Evolutionary conservation across 2,113 vertebrate species (phyloP), one percentile per base, ranked within the genome.

Genomic region (Galeopterus variegatus): DNA sequence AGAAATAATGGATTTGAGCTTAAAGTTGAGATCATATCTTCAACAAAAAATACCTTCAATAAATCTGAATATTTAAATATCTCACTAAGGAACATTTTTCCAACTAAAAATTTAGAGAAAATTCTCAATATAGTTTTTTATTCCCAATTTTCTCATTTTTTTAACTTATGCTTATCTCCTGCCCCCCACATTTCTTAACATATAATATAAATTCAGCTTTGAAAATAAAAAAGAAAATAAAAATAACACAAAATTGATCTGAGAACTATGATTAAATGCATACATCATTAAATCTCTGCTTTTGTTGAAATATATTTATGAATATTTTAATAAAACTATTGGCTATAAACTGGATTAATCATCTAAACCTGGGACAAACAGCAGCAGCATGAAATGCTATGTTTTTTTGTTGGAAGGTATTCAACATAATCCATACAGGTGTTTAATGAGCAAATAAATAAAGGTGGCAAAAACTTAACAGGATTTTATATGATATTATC

Each of bases 291-390:
- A 64, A 73, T 7, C 21, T 70, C 41, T 88, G 54, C 41, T 90
- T 90, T 85, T 72, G 41, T 48, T 50, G 60, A 84, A 88, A 28
- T 73, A 69, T 0, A 95, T 23, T 41, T 83, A 77, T 72, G 41
- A 75, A 82, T 6, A 33, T 79, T 76, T 97, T 88, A 96, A 58
- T 90, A 89, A 91, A 62, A 67, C 17, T 89, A 58, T n/a, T 95
- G 48, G 8, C 36, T 70, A 28, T 73, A 31, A 82, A 8, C 13
- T 73, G 2, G 0, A 93, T 15, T 77, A 36, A 73, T 90, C 17
- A 69, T 70, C 3, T 24, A 88, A 81, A 64, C 12, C 41, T 86
- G 8, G 17, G 82, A 41, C 5, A 24, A 83, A 79, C 0, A 94
- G 26, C 58, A 60, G 21, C 6, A 75, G 5, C 79, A 58, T 79